Conservation (phyloP, 2,113 vertebrate genomes). For the Accipiter cooperii region DNA sequence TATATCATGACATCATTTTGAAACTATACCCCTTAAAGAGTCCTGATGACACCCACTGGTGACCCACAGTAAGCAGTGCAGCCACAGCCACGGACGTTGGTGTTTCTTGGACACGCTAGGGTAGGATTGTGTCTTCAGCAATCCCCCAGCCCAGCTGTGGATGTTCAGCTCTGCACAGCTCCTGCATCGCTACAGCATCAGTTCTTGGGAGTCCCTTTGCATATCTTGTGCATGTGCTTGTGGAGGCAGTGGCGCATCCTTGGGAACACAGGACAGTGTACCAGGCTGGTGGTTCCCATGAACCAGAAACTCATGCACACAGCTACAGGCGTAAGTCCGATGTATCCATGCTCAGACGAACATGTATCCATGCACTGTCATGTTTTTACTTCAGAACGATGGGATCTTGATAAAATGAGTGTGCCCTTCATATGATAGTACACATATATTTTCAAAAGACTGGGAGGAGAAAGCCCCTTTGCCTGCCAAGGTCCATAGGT, state of each 20-base stretch:
- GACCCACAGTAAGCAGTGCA: background rate
- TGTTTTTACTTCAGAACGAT: background rate
- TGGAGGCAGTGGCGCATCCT: background rate
- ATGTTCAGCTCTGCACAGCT: background rate
- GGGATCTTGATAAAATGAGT: background rate
- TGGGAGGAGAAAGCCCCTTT: background rate
- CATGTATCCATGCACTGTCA: background rate
- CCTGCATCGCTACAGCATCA: background rate
- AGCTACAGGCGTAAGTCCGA: background rate
- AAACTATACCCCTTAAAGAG: background rate
- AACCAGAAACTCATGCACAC: background rate
- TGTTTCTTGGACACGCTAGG: background rate
- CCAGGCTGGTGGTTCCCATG: background rate
- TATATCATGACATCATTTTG: background rate
- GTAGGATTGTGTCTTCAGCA: background rate
- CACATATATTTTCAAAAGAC: background rate
- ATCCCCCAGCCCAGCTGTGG: background rate
- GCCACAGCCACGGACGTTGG: rapidly evolving
- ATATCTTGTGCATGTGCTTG: no score
- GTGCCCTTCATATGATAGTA: background rate
- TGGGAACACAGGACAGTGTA: rapidly evolving
- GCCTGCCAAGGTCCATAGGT: background rate
- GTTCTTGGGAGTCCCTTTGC: background rate
- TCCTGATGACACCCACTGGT: background rate
- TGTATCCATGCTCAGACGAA: background rate